phyloP scores from a whole-genome alignment of 2,888 invertebrate genomes.

The Aelia acuminata region DNA sequence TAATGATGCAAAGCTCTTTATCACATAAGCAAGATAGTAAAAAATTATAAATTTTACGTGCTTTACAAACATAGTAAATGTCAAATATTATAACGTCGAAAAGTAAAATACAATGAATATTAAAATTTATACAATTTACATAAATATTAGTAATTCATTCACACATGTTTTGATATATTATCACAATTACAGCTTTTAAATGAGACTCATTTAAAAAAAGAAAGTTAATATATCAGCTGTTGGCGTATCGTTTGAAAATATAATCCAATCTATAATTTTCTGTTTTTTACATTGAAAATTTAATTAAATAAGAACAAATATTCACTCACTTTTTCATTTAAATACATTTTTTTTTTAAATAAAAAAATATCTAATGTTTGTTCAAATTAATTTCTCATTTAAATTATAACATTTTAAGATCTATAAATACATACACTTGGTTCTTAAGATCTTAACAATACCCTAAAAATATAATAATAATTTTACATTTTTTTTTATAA shows the following conservation, averaged over 20 bases:
- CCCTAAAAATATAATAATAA: background rate
- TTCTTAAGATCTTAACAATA: background rate
- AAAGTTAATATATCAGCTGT: background rate
- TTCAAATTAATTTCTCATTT: background rate
- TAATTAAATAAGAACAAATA: background rate
- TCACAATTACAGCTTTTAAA: slow-evolving; percentile 44
- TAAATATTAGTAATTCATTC: background rate
- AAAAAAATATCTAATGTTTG: background rate
- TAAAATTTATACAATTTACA: background rate
- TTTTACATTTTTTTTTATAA: background rate
- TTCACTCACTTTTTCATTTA: background rate
- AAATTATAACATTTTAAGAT: background rate
- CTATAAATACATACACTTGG: background rate
- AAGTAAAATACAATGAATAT: background rate
- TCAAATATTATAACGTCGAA: background rate
- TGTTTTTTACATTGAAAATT: background rate
- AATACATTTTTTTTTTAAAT: background rate
- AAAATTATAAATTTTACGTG: slow-evolving; percentile 7
- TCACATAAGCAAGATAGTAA: slow-evolving; percentile 1
- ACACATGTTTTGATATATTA: background rate
- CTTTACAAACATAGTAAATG: background rate
- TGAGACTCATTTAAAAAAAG: background rate
- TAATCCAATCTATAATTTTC: background rate
- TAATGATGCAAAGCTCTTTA: background rate
- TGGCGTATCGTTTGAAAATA: background rate